Base-by-base conservation (phyloP, 2,888 invertebrate species). In the Nomada lathburiana region DNA sequence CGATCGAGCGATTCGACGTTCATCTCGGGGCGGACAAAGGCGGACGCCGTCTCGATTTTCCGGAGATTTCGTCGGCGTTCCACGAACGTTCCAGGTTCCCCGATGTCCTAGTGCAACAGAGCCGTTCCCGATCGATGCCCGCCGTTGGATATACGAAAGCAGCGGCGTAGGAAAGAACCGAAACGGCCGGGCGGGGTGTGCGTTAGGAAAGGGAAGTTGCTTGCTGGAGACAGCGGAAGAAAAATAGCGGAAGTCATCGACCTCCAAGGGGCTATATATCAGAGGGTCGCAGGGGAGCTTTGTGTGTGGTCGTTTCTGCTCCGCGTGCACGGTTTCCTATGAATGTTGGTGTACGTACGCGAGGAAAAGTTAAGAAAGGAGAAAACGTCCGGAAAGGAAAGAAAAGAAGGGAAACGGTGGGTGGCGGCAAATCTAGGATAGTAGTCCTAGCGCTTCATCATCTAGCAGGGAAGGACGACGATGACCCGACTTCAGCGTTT, bases 181-280 rank as follows among this genome's bases (percentile, higher is more conserved):
- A 88, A 90, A 90, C 86, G 83, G 76, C 84, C 81, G 85, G 82
- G 86, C 70, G 81, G 83, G 85, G 84, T 85, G 90, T 87, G 90
- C 87, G 88, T 89, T 90, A 88, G 91, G 89, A 92, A 85, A 92
- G 92, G 92, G 90, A 93, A 92, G 93, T 93, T 92, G 93, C 92
- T 93, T 95, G 95, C 94, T 94, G 94, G 94, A 94, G 95, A 95
- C 95, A 95, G 95, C 94, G 94, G 94, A 95, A 95, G 95, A 95
- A 95, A 95, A 95, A 95, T 95, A 94, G 95, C 94, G 94, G 94
- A 94, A 95, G 95, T 95, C 95, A 94, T 95, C 95, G 95, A 95
- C 95, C 95, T 95, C 95, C 94, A 94, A 94, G 94, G 94, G 93
- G 94, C 95, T 94, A 95, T 95, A 95, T 94, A 95, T 94, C 94